Evolutionary conservation across 2,888 invertebrate genomes (phyloP).

Genomic region (Crossocerus cetratus): DNA sequence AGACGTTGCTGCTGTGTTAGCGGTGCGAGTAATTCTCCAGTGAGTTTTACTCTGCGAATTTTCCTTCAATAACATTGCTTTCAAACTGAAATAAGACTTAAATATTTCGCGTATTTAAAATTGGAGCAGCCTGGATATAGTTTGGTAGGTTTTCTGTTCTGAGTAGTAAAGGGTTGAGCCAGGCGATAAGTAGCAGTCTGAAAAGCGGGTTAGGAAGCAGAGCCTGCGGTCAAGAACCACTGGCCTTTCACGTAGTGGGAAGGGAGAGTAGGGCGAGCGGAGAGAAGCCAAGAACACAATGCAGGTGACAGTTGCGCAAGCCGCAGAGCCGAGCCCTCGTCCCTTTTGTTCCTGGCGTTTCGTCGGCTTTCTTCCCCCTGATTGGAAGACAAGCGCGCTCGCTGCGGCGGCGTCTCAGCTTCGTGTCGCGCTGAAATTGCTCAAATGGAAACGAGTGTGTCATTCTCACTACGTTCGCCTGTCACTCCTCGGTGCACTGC

Average conservation of each 20-base stretch:
- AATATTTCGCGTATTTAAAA: too few species aligned
- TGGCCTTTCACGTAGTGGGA: background rate
- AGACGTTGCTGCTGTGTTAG: too few species aligned
- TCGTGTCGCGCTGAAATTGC: conserved; percentile 63
- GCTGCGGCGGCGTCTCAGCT: conserved; percentile 50
- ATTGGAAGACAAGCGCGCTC: conserved; percentile 63
- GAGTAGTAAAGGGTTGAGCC: too few species aligned
- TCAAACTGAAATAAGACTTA: too few species aligned
- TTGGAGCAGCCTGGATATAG: too few species aligned
- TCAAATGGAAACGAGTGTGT: conserved; percentile 68
- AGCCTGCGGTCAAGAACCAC: background rate
- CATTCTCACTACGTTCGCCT: conserved; percentile 62
- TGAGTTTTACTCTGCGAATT: too few species aligned
- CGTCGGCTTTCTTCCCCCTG: conserved; percentile 66
- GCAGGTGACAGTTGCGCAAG: conserved; percentile 72
- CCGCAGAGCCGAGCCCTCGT: conserved; percentile 53
- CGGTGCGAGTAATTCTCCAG: too few species aligned
- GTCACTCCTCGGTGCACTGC: conserved; percentile 51
- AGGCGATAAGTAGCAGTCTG: too few species aligned
- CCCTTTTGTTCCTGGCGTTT: conserved; percentile 69
- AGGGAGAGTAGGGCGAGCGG: conserved; percentile 19
- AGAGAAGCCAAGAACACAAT: conserved; percentile 65
- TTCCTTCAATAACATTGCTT: too few species aligned
- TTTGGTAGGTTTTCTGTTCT: too few species aligned
- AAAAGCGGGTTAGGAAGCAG: background rate